Conservation (phyloP, 2,113 vertebrate genomes). For the Hippoglossus stenolepis region DNA sequence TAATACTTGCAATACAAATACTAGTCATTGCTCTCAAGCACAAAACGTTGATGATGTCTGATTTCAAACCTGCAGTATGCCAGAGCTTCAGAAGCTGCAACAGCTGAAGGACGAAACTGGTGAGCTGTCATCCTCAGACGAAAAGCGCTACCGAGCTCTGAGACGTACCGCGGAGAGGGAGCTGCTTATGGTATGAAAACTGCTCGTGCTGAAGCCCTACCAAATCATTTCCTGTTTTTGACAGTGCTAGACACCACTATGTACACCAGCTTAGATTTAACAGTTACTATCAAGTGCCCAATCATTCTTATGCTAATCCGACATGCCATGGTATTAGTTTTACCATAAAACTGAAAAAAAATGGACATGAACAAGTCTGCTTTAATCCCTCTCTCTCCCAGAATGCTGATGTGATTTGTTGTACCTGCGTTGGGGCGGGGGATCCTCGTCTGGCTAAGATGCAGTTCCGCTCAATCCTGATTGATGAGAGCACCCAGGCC, state of each 20-base stretch:
- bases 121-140: slow-evolving; percentile 92
- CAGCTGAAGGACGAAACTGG: slow-evolving; percentile 96
- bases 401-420: slow-evolving; percentile 96
- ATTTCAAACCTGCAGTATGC: slow-evolving; percentile 84
- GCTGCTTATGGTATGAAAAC: slow-evolving; percentile 88
- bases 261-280: background rate
- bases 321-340: background rate
- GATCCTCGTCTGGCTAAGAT: slow-evolving; percentile 95
- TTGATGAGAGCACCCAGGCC: slow-evolving; percentile 95
- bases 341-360: background rate
- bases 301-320: background rate
- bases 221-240: background rate
- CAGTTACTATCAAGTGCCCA: background rate
- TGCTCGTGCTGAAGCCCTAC: background rate
- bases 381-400: slow-evolving; percentile 50
- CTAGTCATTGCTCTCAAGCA: background rate
- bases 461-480: slow-evolving; percentile 96
- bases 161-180: slow-evolving; percentile 93
- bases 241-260: background rate
- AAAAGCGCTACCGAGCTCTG: slow-evolving; percentile 93
- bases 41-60: background rate
- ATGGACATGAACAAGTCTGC: background rate
- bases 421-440: slow-evolving; percentile 92
- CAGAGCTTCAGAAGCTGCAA: slow-evolving; percentile 94
- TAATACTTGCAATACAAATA: background rate